Conservation (phyloP, 2,797 vertebrate species). For the Chaetodon trifasciatus region DNA sequence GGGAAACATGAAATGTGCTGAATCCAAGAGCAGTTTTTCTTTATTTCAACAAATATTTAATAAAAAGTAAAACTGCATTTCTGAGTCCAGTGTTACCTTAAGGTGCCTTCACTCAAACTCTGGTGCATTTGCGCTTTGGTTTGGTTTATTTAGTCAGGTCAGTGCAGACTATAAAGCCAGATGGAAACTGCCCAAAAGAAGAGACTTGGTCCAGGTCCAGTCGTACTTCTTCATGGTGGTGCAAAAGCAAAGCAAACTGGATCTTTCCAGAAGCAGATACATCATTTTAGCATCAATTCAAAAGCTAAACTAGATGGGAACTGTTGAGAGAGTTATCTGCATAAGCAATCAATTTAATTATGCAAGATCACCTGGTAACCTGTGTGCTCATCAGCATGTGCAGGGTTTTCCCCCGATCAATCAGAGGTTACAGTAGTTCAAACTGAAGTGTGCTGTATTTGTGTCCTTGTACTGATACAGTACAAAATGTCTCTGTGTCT, state of each 20-base stretch:
- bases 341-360: conserved; percentile 1
- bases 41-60: not conserved
- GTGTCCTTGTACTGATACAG: not conserved
- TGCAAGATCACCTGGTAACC: conserved; percentile 3
- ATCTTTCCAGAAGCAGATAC: not conserved
- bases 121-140: not conserved
- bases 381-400: not conserved
- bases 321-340: not conserved
- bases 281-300: not conserved
- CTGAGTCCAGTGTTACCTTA: not conserved
- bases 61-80: not conserved
- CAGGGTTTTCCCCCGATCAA: not conserved
- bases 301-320: not conserved
- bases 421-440: not conserved
- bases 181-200: not conserved
- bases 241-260: not conserved
- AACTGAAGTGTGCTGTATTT: not conserved
- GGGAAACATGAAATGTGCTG: not conserved
- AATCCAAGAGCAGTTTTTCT: not conserved
- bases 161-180: not conserved
- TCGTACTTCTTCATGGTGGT: not conserved
- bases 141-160: not conserved
- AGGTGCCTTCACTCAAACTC: not conserved
- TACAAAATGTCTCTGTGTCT: too few relatives aligned
- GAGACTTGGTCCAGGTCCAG: not conserved